These are phyloP conservation scores for Pseudoatta argentina DNA, from an alignment of 1,140 invertebrate genomes.

Conservation along the genomic window DNA sequence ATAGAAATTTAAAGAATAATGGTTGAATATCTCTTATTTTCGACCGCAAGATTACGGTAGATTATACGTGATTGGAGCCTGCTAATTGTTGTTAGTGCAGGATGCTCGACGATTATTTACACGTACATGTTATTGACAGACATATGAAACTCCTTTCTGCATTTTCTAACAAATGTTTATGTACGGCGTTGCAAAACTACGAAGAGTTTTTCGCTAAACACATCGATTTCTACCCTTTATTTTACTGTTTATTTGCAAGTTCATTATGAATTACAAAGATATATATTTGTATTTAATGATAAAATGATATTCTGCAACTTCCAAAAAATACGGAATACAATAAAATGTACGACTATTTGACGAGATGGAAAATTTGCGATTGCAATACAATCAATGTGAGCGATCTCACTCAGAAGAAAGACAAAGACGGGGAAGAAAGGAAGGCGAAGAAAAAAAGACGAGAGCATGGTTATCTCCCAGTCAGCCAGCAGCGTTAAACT, in stretches of 20 bases:
- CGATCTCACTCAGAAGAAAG: not conserved
- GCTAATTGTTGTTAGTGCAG: constrained; percentile 12
- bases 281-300: not conserved
- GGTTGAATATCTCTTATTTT: constrained; percentile 29
- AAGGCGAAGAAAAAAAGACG: not conserved
- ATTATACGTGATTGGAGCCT: constrained; percentile 48
- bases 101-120: constrained; percentile 41
- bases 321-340: not conserved
- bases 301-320: not conserved
- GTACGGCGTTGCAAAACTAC: not conserved
- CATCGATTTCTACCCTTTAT: not conserved
- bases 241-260: not conserved
- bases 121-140: constrained; percentile 34
- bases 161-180: constrained; percentile 32
- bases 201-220: not conserved
- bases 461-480: not conserved
- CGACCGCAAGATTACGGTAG: constrained; percentile 51
- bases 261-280: not conserved
- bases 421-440: constrained; percentile 4
- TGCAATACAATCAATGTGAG: not conserved
- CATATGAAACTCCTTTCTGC: constrained; percentile 6
- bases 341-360: not conserved
- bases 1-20: constrained; percentile 37
- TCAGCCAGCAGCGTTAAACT: constrained; percentile 38
- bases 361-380: not conserved